A percentile compares a stretch with the other conserved stretches of the same genome.
phyloP scores from a whole-genome alignment of 2,888 invertebrate species.

The Ptilodon capucinus region DNA sequence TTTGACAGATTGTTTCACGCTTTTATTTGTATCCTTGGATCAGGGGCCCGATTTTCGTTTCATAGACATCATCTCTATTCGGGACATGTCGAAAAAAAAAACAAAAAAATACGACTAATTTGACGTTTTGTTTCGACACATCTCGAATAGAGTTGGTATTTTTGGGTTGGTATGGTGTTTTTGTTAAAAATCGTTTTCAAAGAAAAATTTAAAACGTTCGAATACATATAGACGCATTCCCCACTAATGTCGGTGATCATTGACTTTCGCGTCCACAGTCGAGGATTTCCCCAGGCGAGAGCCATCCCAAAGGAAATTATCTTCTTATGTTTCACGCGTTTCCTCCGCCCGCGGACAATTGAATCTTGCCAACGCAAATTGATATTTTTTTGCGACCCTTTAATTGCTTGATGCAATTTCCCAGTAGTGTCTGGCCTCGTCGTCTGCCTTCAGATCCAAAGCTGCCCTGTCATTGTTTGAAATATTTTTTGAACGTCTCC shows the following conservation, averaged over 20 bases:
- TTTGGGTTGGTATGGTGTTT: no score
- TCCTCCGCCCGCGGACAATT: constrained; percentile 55
- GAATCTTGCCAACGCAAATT: constrained; percentile 62
- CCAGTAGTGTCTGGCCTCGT: constrained; percentile 34
- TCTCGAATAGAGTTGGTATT: no score
- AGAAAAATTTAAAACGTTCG: no score
- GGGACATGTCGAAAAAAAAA: no score
- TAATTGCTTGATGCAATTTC: constrained; percentile 58
- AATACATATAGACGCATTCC: constrained; percentile 3
- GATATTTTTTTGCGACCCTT: constrained; percentile 62
- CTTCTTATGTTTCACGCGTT: constrained; percentile 66
- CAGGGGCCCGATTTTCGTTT: no score
- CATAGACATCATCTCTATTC: no score
- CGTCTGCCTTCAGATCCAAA: constrained; percentile 26
- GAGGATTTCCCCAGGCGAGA: constrained; percentile 56
- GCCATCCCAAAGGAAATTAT: constrained; percentile 72
- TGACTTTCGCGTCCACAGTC: constrained; percentile 47
- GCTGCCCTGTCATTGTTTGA: constrained; percentile 31
- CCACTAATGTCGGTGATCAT: constrained; percentile 31
- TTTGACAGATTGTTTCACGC: neutral
- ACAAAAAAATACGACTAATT: no score
- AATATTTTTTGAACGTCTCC: constrained; percentile 39
- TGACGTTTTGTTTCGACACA: no score
- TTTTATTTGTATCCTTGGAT: neutral
- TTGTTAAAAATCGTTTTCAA: no score